A percentile compares a stretch with the other conserved stretches of the same genome.
Conservation (phyloP, 2,113 vertebrate genomes). For the Amblyornis subalaris region DNA sequence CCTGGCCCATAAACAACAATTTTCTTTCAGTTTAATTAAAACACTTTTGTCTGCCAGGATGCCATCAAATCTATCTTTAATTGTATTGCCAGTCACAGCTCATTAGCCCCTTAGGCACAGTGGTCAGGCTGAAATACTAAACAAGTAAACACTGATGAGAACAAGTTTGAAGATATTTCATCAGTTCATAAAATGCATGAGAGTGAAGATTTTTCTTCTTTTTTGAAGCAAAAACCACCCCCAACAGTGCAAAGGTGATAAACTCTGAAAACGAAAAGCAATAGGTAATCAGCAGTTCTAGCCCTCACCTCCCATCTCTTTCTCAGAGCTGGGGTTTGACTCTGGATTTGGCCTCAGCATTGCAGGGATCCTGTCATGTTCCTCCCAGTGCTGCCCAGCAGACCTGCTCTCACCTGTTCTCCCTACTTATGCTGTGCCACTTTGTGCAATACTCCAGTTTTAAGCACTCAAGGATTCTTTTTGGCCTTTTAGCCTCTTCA, state of each 20-base stretch:
- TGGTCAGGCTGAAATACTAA: slow-evolving; percentile 11
- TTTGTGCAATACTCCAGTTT: neutral
- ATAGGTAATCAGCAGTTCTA: neutral
- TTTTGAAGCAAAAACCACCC: neutral
- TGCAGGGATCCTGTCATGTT: neutral
- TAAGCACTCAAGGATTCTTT: neutral
- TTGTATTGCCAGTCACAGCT: neutral
- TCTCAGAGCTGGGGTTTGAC: accelerated
- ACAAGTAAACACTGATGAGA: neutral
- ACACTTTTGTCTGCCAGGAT: neutral
- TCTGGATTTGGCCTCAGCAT: neutral
- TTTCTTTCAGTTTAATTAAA: slow-evolving; percentile 42
- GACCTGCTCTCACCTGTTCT: neutral
- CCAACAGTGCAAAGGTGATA: neutral
- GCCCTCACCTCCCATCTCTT: neutral
- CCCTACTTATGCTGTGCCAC: neutral
- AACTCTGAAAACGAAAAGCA: neutral
- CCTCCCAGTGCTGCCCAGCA: neutral
- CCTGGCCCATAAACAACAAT: neutral
- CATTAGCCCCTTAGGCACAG: neutral
- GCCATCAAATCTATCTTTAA: neutral
- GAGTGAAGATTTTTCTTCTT: neutral
- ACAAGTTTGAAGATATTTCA: neutral
- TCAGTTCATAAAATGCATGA: neutral
- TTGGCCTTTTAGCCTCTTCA: neutral